phyloP scores from a whole-genome alignment of 2,113 vertebrate species.

The Labeo rohita region DNA sequence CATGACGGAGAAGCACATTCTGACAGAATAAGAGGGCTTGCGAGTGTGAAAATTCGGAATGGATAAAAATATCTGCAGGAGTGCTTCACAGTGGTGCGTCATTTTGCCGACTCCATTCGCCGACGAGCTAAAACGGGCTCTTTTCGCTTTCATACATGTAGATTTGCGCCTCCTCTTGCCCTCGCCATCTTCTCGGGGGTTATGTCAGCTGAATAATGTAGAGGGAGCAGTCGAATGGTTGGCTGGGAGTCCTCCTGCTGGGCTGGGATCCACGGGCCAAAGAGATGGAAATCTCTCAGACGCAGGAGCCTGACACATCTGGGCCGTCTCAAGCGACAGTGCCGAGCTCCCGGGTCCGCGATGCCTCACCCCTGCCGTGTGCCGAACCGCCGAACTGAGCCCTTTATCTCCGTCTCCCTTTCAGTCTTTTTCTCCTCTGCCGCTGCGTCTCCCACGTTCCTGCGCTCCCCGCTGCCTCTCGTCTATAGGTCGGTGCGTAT shows the following conservation, averaged over 20 bases:
- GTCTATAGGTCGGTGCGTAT: slow-evolving; percentile 38
- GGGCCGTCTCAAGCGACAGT: slow-evolving; percentile 36
- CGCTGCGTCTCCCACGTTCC: slow-evolving; percentile 21
- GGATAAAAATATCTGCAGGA: slow-evolving; percentile 39
- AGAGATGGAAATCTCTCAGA: slow-evolving; percentile 49
- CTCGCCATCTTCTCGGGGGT: slow-evolving; percentile 36
- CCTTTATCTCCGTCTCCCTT: slow-evolving; percentile 26
- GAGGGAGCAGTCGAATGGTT: slow-evolving; percentile 25
- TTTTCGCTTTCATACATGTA: slow-evolving; percentile 1
- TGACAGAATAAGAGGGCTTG: slow-evolving; percentile 11
- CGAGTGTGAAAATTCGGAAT: slow-evolving; percentile 11
- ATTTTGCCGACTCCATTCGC: slow-evolving; percentile 7
- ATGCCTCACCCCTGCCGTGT: slow-evolving; percentile 43
- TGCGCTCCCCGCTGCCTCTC: slow-evolving; percentile 26
- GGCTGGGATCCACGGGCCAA: slow-evolving; percentile 26
- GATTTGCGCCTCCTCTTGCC: slow-evolving; percentile 23
- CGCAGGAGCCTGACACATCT: slow-evolving; percentile 39
- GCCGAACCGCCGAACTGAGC: slow-evolving; percentile 27
- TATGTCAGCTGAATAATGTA: slow-evolving; percentile 52
- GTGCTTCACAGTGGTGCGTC: slow-evolving; percentile 29
- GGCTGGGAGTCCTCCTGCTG: slow-evolving; percentile 13
- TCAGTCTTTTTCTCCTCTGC: slow-evolving; percentile 23
- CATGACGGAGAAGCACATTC: slow-evolving; percentile 32
- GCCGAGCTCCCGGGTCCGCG: slow-evolving; percentile 37
- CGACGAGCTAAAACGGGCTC: slow-evolving; percentile 14